Percentiles rank a stretch among this genome's conserved stretches.
phyloP scores from a whole-genome alignment of 2,113 vertebrate genomes.

The Anser cygnoides region DNA sequence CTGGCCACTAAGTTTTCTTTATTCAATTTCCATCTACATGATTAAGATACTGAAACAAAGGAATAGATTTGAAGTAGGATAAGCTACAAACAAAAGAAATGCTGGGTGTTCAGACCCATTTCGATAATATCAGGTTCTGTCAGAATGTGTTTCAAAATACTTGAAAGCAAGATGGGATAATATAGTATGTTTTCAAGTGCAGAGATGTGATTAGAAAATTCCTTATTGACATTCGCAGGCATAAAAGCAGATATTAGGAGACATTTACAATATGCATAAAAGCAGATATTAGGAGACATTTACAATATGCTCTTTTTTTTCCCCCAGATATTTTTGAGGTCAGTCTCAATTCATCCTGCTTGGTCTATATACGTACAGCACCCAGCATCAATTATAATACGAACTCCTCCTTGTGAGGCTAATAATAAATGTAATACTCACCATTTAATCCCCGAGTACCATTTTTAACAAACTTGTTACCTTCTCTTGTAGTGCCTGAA shows the following conservation, averaged over 20 bases:
- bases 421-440: no score
- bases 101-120: not conserved
- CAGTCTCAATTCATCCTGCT: no score
- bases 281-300: not conserved
- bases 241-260: not conserved
- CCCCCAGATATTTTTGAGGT: no score
- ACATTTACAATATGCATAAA: not conserved
- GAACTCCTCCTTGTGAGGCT: no score
- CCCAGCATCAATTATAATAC: no score
- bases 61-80: not conserved
- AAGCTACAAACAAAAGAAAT: not conserved
- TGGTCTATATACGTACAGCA: no score
- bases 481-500: no score
- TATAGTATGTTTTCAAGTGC: not conserved
- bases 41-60: not conserved
- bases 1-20: not conserved
- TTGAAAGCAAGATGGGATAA: not conserved
- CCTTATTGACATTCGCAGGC: not conserved
- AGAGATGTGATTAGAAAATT: not conserved
- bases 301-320: not conserved
- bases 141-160: not conserved
- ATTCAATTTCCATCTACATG: not conserved
- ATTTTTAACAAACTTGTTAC: no score
- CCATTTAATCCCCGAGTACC: no score
- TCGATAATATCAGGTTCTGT: not conserved